These are phyloP conservation scores for Platycercus adscitus DNA, from an alignment of 2,113 vertebrate species.

Conservation along the genomic window DNA sequence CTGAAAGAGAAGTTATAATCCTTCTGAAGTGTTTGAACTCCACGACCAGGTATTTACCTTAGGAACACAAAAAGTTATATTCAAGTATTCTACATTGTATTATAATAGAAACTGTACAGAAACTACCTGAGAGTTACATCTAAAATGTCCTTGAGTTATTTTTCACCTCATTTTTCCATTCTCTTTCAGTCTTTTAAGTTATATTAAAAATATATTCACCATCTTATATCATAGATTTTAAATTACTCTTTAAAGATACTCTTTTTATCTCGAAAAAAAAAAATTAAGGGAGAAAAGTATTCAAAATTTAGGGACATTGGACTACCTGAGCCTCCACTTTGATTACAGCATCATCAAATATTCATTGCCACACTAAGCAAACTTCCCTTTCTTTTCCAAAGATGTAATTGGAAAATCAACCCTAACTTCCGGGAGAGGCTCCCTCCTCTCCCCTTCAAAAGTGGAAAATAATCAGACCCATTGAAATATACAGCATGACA, in stretches of 20 bases:
- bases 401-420: neutral
- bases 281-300: accelerated
- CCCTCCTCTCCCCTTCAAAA: accelerated
- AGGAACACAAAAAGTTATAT: neutral
- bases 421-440: neutral
- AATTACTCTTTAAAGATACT: neutral
- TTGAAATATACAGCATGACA: neutral
- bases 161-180: neutral
- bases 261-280: neutral
- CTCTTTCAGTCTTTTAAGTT: neutral
- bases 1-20: neutral
- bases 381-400: neutral
- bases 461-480: neutral
- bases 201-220: neutral
- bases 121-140: neutral
- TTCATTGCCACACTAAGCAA: neutral
- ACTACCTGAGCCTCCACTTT: neutral
- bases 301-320: neutral
- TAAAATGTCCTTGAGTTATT: neutral
- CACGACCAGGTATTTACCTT: neutral
- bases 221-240: neutral
- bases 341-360: neutral
- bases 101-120: neutral
- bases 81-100: neutral
- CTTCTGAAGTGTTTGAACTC: neutral